Evolutionary conservation across 2,113 vertebrate species (phyloP).

Genomic region (Perca flavescens): DNA sequence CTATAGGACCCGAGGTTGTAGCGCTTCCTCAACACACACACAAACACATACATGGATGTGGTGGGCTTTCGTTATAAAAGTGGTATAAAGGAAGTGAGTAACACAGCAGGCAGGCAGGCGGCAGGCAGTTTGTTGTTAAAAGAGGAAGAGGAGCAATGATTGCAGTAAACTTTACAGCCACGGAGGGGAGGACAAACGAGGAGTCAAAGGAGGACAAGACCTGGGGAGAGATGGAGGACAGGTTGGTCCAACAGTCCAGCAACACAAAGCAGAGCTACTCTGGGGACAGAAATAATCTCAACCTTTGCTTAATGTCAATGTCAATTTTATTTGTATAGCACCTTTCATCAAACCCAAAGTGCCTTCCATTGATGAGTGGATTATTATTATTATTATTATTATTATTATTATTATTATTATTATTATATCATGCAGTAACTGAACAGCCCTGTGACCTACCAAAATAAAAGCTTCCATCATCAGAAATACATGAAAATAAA

Average conservation of each 20-base stretch:
- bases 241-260: neutral
- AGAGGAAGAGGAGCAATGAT: conserved; percentile 69
- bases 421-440: neutral
- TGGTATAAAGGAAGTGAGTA: neutral
- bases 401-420: no score
- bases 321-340: no score
- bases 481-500: neutral
- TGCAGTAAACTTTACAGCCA: conserved; percentile 39
- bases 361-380: no score
- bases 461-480: neutral
- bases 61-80: conserved; percentile 20
- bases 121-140: neutral
- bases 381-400: no score
- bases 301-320: neutral
- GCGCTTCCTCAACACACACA: conserved; percentile 29
- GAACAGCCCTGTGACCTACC: no score
- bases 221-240: neutral
- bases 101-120: neutral
- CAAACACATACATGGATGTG: conserved; percentile 28
- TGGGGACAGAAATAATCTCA: neutral
- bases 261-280: no score
- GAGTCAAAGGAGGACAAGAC: neutral
- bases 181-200: neutral
- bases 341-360: no score
- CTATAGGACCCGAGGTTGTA: conserved; percentile 43